These are phyloP conservation scores for Hoplodrina blanda DNA, from an alignment of 2,888 invertebrate species.

Conservation along the genomic window DNA sequence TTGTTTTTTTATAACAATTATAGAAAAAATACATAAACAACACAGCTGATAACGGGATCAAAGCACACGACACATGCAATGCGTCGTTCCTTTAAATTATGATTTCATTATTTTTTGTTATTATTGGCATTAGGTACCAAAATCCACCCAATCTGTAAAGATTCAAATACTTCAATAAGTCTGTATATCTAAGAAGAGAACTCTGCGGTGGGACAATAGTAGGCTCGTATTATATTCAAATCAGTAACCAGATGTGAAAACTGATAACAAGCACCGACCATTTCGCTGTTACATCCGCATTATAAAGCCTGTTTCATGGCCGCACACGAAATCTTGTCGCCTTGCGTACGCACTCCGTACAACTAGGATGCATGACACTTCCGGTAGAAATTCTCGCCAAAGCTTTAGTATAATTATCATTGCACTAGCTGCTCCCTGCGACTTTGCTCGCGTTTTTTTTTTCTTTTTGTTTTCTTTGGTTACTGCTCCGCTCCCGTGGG, in stretches of 20 bases:
- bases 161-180: no score
- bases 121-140: no score
- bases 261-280: slow-evolving; percentile 26
- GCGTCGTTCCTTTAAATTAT: no score
- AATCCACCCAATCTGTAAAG: no score
- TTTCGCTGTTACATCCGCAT: slow-evolving; percentile 56
- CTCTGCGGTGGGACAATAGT: background rate
- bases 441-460: no score
- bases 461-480: no score
- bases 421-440: background rate
- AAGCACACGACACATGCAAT: no score
- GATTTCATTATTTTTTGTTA: no score
- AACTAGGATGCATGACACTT: slow-evolving; percentile 68
- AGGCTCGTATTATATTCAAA: background rate
- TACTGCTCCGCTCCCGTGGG: no score
- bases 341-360: slow-evolving; percentile 63
- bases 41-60: no score
- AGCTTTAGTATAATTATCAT: slow-evolving; percentile 43
- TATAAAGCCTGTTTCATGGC: slow-evolving; percentile 66
- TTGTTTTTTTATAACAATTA: no score
- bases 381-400: slow-evolving; percentile 77
- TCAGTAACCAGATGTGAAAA: slow-evolving; percentile 29
- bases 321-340: slow-evolving; percentile 66
- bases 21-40: no score
- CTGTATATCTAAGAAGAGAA: background rate